Conservation (phyloP, 2,113 vertebrate genomes). For the Daphoenositta chrysoptera region DNA sequence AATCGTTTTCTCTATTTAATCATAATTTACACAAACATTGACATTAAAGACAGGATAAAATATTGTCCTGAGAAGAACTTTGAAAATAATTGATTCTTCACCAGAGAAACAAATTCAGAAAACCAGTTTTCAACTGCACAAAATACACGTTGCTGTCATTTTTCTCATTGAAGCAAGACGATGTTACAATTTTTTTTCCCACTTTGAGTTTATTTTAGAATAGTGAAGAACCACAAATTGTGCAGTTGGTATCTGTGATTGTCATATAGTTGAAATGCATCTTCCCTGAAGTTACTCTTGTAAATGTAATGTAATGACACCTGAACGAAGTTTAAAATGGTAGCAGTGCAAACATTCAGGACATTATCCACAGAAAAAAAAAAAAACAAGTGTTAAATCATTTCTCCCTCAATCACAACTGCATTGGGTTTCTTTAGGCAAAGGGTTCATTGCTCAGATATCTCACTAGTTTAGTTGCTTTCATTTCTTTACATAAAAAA, state of each 20-base stretch:
- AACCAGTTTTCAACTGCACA: fast-evolving
- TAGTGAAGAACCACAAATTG: not conserved
- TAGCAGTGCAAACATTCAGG: not conserved
- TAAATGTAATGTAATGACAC: not conserved
- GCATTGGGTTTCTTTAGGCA: not conserved
- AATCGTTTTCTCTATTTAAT: not conserved
- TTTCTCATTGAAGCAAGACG: not conserved
- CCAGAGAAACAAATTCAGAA: not conserved
- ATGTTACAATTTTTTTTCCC: not conserved
- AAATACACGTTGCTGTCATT: not conserved
- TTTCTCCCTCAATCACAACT: not conserved
- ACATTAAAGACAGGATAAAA: not conserved
- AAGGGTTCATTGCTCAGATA: not conserved
- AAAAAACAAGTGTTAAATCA: not conserved
- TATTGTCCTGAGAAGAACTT: not conserved
- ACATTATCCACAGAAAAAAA: not conserved
- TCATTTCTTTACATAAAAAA: not conserved
- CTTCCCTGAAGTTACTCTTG: not conserved
- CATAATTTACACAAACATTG: not conserved
- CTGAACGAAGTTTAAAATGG: not conserved
- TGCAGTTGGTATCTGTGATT: not conserved
- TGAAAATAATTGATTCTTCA: not conserved
- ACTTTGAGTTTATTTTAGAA: not conserved
- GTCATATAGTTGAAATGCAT: not conserved
- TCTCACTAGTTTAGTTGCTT: not conserved